Evolutionary conservation across 2,888 invertebrate species (phyloP).

Genomic region (Dynastes grantii): DNA sequence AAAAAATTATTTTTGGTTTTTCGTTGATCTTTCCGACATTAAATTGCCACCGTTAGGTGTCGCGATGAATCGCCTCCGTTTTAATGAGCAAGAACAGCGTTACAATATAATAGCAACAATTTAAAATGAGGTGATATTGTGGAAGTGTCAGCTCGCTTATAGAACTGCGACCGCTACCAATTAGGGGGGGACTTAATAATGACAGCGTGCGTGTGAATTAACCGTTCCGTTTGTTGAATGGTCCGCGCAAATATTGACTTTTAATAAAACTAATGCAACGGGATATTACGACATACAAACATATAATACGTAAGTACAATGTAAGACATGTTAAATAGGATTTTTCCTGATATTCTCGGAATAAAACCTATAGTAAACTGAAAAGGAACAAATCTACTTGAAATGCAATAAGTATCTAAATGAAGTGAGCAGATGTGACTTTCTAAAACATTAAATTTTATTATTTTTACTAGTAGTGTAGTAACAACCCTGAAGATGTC

Average conservation of each 20-base stretch:
- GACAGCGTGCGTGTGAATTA: background rate
- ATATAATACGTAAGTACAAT: background rate
- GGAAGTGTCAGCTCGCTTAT: background rate
- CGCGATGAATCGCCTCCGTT: background rate
- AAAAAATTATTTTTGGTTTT: too few relatives aligned
- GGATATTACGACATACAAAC: conserved; percentile 10
- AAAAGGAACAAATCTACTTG: too few relatives aligned
- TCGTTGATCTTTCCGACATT: background rate
- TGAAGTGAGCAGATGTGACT: too few relatives aligned
- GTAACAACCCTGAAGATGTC: too few relatives aligned
- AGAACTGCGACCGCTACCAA: background rate
- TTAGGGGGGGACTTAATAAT: background rate
- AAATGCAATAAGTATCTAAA: too few relatives aligned
- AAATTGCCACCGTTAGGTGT: background rate
- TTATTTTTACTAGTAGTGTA: too few relatives aligned
- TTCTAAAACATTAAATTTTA: too few relatives aligned
- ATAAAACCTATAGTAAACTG: too few relatives aligned
- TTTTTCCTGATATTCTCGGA: background rate
- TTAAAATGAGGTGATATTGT: too few relatives aligned
- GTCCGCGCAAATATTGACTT: conserved; percentile 33
- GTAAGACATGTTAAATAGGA: too few relatives aligned
- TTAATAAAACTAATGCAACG: conserved; percentile 31
- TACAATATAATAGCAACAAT: too few relatives aligned
- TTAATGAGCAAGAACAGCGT: too few relatives aligned
- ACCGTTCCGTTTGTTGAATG: background rate